These are phyloP conservation scores for Subanguina moxae DNA, from an alignment of 1,140 invertebrate species.

Conservation along the genomic window DNA sequence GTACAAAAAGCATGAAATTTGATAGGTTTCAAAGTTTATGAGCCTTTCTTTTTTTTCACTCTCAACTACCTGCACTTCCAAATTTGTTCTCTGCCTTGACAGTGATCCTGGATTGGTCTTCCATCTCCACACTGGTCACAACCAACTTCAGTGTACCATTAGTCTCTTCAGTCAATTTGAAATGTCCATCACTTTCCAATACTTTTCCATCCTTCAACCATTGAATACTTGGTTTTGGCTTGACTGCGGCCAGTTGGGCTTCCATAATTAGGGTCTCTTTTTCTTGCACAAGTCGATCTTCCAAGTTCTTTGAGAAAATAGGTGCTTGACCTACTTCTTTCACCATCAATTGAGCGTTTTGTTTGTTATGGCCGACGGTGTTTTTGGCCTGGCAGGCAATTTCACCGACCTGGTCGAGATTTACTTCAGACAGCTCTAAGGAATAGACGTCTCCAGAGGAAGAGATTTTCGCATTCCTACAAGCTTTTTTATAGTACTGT, in stretches of 20 bases:
- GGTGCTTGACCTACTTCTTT: constrained; percentile 54
- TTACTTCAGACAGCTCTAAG: constrained; percentile 60
- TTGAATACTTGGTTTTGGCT: constrained; percentile 70
- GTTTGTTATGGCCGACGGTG: constrained; percentile 59
- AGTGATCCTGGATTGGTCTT: constrained; percentile 54
- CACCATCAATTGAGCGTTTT: constrained; percentile 50
- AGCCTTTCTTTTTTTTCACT: neutral
- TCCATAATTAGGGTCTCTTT: constrained; percentile 75
- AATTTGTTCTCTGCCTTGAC: constrained; percentile 54
- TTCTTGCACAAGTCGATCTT: constrained; percentile 52
- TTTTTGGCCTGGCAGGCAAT: constrained; percentile 61
- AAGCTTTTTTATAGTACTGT: constrained; percentile 3
- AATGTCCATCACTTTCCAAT: constrained; percentile 43
- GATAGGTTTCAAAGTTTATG: too few species aligned
- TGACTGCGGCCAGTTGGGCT: constrained; percentile 76
- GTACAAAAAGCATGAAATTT: too few species aligned
- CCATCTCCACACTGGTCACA: constrained; percentile 35
- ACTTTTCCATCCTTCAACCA: constrained; percentile 53
- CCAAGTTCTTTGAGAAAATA: constrained; percentile 43
- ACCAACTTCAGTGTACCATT: constrained; percentile 35
- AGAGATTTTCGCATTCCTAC: constrained; percentile 48
- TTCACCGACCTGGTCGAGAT: constrained; percentile 61
- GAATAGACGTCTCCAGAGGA: constrained; percentile 47
- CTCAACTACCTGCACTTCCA: constrained; percentile 37
- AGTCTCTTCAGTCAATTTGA: constrained; percentile 65